A percentile compares a stretch with the other conserved stretches of the same genome.
phyloP scores from a whole-genome alignment of 2,113 vertebrate species.

The Oncorhynchus tshawytscha region DNA sequence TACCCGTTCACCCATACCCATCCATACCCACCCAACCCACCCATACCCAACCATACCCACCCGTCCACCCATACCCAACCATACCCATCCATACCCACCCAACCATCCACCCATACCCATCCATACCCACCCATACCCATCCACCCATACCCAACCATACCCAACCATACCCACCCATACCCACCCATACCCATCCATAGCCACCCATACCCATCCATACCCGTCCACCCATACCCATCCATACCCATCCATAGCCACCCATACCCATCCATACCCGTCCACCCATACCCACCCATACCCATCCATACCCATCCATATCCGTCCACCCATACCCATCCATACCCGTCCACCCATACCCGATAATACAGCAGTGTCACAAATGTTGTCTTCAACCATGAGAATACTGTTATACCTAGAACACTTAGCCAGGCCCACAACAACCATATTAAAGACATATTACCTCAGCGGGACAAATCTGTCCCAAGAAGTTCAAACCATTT shows the following conservation, averaged over 20 bases:
- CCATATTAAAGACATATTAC: slow-evolving; percentile 32
- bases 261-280: no score
- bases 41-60: slow-evolving; percentile 48
- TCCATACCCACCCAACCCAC: background rate
- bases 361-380: slow-evolving; percentile 21
- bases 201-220: no score
- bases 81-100: slow-evolving; percentile 60
- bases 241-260: no score
- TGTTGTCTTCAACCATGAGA: slow-evolving; percentile 27
- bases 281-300: no score
- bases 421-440: slow-evolving; percentile 23
- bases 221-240: no score
- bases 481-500: slow-evolving; percentile 13
- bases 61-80: slow-evolving; percentile 60
- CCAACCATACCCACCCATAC: no score
- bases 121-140: no score
- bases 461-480: slow-evolving; percentile 25
- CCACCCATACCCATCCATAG: no score
- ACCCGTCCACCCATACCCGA: slow-evolving; percentile 16
- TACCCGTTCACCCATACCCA: slow-evolving; percentile 28
- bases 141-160: no score
- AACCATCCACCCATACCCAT: slow-evolving; percentile 57
- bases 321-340: background rate
- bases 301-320: background rate
- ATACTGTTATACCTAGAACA: slow-evolving; percentile 6